Conservation (phyloP, 1,140 invertebrate genomes). For the Papilio polyxenes region DNA sequence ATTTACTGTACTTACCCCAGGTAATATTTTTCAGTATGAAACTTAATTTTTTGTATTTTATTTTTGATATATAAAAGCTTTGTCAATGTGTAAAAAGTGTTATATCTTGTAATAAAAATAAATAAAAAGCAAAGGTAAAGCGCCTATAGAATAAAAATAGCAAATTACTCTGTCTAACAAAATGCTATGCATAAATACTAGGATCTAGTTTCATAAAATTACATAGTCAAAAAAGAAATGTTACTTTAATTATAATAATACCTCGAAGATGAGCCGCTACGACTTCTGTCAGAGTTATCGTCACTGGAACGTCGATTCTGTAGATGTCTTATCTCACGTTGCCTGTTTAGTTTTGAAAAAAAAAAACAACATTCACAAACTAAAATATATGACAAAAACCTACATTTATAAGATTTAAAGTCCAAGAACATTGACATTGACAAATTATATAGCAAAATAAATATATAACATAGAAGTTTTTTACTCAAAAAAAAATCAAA, state of each 20-base stretch:
- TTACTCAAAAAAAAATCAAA: no score
- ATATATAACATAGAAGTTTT: not conserved
- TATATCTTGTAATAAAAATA: not conserved
- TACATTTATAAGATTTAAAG: not conserved
- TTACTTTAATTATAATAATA: conserved; percentile 39
- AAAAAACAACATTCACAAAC: not conserved
- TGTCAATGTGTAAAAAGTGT: not conserved
- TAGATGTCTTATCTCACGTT: conserved; percentile 78
- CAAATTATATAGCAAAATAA: conserved; percentile 8
- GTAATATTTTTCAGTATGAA: no score
- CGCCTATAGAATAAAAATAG: conserved; percentile 1
- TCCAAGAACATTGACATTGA: conserved; percentile 36
- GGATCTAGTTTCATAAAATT: not conserved
- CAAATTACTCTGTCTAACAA: not conserved
- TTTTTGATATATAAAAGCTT: not conserved
- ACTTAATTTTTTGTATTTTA: no score
- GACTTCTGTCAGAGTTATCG: conserved; percentile 64
- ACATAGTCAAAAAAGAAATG: not conserved
- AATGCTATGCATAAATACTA: not conserved
- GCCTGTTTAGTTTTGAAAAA: conserved; percentile 53
- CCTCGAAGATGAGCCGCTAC: conserved; percentile 66
- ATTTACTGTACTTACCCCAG: not conserved
- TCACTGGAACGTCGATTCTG: conserved; percentile 67
- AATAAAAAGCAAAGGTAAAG: not conserved
- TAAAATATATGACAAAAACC: not conserved